Conservation (phyloP, 2,113 vertebrate species). For the Spea multiplicata region DNA sequence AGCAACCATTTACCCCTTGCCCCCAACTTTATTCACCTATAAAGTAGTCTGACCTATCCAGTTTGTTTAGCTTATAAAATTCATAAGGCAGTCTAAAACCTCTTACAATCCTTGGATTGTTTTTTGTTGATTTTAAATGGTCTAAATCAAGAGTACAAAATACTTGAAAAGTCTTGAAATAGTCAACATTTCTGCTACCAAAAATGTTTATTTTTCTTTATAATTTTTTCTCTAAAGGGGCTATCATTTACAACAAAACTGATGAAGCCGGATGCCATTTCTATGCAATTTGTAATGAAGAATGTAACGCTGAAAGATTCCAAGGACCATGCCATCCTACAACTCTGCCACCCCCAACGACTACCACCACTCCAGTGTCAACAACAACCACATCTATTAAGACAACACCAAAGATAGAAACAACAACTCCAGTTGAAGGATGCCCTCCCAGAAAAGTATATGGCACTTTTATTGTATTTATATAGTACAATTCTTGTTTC, state of each 20-base stretch:
- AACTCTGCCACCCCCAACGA: conserved; percentile 11
- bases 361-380: neutral
- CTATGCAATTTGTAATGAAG: conserved; percentile 64
- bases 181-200: rapidly evolving
- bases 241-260: conserved; percentile 64
- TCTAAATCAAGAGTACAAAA: no score
- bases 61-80: no score
- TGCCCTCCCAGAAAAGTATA: conserved; percentile 54
- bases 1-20: no score
- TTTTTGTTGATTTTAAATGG: no score
- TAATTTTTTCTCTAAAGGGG: conserved; percentile 54
- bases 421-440: neutral
- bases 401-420: neutral
- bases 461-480: no score
- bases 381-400: rapidly evolving
- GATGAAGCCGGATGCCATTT: conserved; percentile 70
- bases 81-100: no score
- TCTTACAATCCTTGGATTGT: no score
- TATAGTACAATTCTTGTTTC: no score
- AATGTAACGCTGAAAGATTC: conserved; percentile 61
- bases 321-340: neutral
- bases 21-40: no score
- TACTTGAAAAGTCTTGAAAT: no score
- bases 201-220: neutral
- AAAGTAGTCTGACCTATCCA: no score